These are phyloP conservation scores for Tetramorium simillimum DNA, from an alignment of 1,140 invertebrate species.

Conservation along the genomic window DNA sequence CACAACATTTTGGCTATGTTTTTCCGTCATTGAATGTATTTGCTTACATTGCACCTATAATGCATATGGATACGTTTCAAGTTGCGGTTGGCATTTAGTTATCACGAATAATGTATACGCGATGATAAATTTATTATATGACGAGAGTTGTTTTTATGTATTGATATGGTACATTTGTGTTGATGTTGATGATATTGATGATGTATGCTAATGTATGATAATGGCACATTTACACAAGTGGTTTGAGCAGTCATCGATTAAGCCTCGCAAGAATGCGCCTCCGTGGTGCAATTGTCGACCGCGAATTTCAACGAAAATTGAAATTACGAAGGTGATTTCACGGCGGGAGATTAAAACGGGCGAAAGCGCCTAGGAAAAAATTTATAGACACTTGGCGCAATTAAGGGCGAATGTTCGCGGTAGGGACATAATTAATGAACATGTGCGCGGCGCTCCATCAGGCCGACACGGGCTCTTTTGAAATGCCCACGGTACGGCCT, in stretches of 20 bases:
- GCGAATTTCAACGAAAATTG: neutral
- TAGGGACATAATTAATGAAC: constrained; percentile 59
- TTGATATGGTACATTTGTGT: no score
- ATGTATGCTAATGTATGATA: neutral
- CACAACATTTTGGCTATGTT: neutral
- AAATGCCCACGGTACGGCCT: constrained; percentile 25
- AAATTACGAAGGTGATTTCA: neutral
- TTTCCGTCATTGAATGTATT: constrained; percentile 1
- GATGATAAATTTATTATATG: neutral
- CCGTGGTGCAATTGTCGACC: neutral
- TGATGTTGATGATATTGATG: no score
- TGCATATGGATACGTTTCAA: neutral
- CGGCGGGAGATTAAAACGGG: constrained; percentile 6
- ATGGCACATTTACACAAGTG: neutral
- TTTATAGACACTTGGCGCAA: constrained; percentile 48
- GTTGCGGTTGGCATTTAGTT: constrained; percentile 16
- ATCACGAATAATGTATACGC: neutral
- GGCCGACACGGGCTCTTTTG: constrained; percentile 18
- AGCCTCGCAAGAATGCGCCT: neutral
- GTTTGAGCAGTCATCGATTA: neutral
- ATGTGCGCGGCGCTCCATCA: constrained; percentile 35
- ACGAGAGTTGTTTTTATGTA: neutral
- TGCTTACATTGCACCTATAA: neutral
- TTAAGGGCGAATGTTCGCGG: constrained; percentile 12
- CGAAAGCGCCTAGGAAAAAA: constrained; percentile 13